Evolutionary conservation across 64 coral and sea anemone species (phyloP), one percentile per base, ranked within the genome.

Genomic region (Porites lutea): DNA sequence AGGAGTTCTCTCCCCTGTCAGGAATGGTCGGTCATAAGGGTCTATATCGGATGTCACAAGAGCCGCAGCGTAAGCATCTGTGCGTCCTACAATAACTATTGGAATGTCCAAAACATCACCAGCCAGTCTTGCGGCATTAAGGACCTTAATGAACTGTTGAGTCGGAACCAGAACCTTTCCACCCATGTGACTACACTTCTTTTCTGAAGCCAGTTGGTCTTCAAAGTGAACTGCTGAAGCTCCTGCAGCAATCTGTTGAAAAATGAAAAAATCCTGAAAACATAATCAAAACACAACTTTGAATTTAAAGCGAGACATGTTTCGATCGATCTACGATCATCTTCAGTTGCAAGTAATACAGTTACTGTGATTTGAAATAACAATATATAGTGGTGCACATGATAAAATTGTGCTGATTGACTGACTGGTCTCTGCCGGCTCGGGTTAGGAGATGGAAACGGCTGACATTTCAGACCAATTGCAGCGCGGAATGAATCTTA

Each of bases 101-200:
- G 97, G 92, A 4, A 95, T 88, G 62, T 92, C 97, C 88, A 98
- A 88, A 20, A 85, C 76, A 62, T 98, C 97, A 76, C 88, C 59
- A 51, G 97, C 97, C 53, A 98, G 79, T 58, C 97, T 65, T 51
- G 94, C 97, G 7, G 97, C 97, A 90, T 98, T 98, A 3, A 98
- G 80, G 49, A 93, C 77, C 59, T 90, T 95, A 18, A 98, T 96
- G 37, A 98, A 98, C 83, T 98, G 97, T 52, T 90, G 91, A 62
- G 97, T 98, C 18, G 97, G 97, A 1, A 98, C 97, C 57, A 98
- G 88, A 6, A 98, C 97, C 14, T 98, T 98, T 78, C 97, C 97
- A 82, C 97, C 97, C 93, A 98, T 95, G 65, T 98, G 97, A 14
- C 97, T 94, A 94, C 97, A 98, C 63, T 98, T 98, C 82, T 98